A percentile compares a stretch with the other conserved stretches of the same genome.
phyloP scores from a whole-genome alignment of 1,140 invertebrate species.

The Drosophila repleta region DNA sequence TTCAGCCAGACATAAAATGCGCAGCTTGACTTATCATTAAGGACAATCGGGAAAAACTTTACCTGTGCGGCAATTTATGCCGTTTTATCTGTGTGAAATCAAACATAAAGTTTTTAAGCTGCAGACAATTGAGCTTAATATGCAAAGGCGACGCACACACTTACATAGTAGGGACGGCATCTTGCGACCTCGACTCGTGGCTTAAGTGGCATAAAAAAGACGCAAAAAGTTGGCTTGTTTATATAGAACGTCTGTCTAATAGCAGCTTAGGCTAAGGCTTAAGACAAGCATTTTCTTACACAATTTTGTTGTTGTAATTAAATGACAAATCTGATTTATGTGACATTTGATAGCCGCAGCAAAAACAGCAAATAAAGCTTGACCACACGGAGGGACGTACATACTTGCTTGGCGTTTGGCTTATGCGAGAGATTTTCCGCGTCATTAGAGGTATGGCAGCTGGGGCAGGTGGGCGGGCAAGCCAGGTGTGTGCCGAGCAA shows the following conservation, averaged over 20 bases:
- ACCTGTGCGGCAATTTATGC: conserved; percentile 74
- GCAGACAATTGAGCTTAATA: conserved; percentile 75
- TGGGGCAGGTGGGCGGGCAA: conserved; percentile 6
- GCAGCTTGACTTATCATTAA: conserved; percentile 72
- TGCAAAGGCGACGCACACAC: conserved; percentile 35
- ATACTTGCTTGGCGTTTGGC: conserved; percentile 18
- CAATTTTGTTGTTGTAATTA: conserved; percentile 49
- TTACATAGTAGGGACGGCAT: conserved; percentile 7
- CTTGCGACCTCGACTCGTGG: conserved; percentile 41
- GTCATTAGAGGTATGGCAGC: conserved; percentile 12
- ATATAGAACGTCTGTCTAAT: conserved; percentile 48
- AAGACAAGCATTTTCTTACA: conserved; percentile 25
- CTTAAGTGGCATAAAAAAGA: conserved; percentile 45
- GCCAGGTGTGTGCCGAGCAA: conserved; percentile 39
- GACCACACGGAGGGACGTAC: conserved; percentile 40
- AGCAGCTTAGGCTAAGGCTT: conserved; percentile 48
- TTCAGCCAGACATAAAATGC: conserved; percentile 22
- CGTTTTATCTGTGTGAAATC: conserved; percentile 74
- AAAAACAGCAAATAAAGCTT: conserved; percentile 47
- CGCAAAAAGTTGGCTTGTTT: conserved; percentile 24
- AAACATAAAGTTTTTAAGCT: conserved; percentile 79
- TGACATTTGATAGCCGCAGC: conserved; percentile 69
- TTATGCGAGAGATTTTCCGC: conserved; percentile 43
- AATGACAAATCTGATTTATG: conserved; percentile 81
- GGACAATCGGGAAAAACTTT: conserved; percentile 71